Conservation (phyloP, 2,888 invertebrate genomes). For the Leptinotarsa tumamoca region DNA sequence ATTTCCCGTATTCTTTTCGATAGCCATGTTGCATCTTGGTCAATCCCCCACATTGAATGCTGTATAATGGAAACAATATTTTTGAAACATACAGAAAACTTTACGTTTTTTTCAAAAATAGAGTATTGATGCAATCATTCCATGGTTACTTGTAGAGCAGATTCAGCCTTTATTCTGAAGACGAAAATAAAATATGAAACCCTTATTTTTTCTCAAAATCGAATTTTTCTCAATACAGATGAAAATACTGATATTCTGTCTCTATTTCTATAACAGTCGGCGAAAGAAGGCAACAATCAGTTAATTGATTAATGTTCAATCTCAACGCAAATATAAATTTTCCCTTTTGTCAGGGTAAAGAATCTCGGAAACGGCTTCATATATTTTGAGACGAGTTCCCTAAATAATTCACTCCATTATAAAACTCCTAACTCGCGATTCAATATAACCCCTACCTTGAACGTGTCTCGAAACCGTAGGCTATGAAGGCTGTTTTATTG, state of each 20-base stretch:
- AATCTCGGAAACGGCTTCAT: slow-evolving; percentile 50
- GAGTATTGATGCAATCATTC: no score
- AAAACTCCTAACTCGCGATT: slow-evolving; percentile 63
- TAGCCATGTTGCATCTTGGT: no score
- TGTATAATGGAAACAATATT: no score
- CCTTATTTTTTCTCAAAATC: no score
- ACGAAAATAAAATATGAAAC: no score
- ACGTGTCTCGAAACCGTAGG: slow-evolving; percentile 54
- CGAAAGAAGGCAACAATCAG: not conserved
- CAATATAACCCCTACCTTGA: slow-evolving; percentile 59
- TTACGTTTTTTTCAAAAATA: no score
- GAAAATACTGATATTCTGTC: not conserved
- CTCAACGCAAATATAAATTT: slow-evolving; percentile 11
- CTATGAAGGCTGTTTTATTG: slow-evolving; percentile 46
- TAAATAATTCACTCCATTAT: slow-evolving; percentile 65
- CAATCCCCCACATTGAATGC: no score
- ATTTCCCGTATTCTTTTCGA: no score
- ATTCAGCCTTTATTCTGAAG: no score
- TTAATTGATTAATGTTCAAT: slow-evolving; percentile 14
- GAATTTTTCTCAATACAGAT: not conserved
- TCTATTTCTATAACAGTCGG: not conserved
- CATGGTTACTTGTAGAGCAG: no score
- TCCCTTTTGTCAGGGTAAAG: slow-evolving; percentile 11
- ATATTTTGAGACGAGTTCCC: slow-evolving; percentile 55
- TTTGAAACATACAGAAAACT: no score